Evolutionary conservation across 2,797 vertebrate species (phyloP).

Genomic region (Onychomys torridus): DNA sequence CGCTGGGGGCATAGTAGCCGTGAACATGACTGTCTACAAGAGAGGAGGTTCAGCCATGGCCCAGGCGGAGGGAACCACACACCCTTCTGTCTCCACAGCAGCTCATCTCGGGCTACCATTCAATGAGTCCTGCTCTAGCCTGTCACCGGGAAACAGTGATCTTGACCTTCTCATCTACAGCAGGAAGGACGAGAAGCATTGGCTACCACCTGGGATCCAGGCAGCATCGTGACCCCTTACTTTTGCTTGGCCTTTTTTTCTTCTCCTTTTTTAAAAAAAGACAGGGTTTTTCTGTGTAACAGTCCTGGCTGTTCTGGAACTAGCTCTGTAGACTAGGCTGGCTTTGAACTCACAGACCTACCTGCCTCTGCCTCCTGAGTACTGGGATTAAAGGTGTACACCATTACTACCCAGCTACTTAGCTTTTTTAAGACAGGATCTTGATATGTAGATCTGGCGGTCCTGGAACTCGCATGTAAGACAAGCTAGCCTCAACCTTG

Average conservation of each 20-base stretch:
- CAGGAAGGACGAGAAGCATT: background rate
- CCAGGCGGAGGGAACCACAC: background rate
- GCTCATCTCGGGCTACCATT: background rate
- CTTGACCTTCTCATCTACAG: background rate
- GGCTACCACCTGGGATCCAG: background rate
- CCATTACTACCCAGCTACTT: too few species aligned
- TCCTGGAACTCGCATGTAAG: background rate
- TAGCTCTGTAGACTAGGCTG: too few species aligned
- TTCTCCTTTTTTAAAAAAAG: too few species aligned
- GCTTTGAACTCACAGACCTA: too few species aligned
- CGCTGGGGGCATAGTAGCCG: conserved; percentile 97
- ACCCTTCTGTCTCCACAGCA: background rate
- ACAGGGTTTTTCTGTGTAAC: too few species aligned
- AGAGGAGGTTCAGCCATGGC: conserved; percentile 44
- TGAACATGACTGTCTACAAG: conserved; percentile 98
- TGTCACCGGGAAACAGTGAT: background rate
- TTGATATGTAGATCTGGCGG: background rate
- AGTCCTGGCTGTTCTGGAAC: too few species aligned
- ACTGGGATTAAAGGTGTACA: too few species aligned
- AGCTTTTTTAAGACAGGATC: background rate
- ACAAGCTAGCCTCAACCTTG: background rate
- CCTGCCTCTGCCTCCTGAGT: too few species aligned
- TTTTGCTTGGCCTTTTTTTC: background rate
- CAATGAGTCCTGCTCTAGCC: background rate
- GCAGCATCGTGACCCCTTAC: background rate